phyloP scores from a whole-genome alignment of 92 coral and sea anemone species.

The Isaurus tuberculatus region DNA sequence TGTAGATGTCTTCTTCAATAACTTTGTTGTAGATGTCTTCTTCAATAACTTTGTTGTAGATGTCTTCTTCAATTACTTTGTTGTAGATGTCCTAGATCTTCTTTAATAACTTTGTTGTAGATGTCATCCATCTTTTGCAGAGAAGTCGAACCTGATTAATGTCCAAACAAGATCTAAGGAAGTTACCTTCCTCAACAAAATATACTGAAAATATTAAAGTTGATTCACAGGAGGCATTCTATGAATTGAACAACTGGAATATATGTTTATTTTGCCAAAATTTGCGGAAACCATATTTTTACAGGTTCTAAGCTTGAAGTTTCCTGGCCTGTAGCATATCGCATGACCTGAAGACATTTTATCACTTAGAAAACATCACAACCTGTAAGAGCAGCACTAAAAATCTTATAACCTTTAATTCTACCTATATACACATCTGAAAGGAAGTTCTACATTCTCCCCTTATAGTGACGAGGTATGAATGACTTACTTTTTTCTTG shows the following conservation, averaged over 20 bases:
- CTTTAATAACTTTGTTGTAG: neutral
- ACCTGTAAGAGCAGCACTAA: neutral
- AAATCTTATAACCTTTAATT: neutral
- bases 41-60: neutral
- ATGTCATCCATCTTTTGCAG: neutral
- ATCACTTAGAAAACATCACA: no score
- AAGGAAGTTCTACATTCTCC: neutral
- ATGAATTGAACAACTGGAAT: no score
- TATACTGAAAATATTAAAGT: no score
- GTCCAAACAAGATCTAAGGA: no score
- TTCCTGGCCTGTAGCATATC: no score
- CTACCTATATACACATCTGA: neutral
- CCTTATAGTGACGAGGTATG: neutral
- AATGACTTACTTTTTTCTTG: conserved; percentile 70
- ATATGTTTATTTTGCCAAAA: no score
- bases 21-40: neutral
- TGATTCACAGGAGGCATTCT: no score
- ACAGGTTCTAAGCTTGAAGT: no score
- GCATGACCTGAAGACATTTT: no score
- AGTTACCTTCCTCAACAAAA: no score
- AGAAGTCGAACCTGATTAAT: no score
- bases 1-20: neutral
- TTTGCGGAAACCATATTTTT: no score
- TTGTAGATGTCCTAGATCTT: neutral
- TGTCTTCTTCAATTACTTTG: neutral